These are phyloP conservation scores for Acanthosepion lycidas DNA, from an alignment of 2,888 invertebrate genomes.

Conservation along the genomic window DNA sequence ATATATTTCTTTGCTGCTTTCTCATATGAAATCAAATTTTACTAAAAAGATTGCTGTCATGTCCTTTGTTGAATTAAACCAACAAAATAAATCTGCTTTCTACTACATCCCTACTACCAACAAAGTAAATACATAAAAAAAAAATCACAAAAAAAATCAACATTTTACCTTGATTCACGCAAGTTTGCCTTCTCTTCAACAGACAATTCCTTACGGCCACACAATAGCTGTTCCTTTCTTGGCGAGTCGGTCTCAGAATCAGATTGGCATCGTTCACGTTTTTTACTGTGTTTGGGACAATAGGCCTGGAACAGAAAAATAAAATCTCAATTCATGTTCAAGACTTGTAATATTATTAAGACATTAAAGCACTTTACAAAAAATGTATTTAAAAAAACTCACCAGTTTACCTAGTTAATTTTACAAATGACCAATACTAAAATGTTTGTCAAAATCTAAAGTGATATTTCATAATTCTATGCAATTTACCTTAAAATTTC, in stretches of 20 bases:
- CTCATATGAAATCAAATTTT: no score
- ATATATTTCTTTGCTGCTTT: no score
- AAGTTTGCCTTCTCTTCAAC: slow-evolving; percentile 95
- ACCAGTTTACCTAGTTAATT: no score
- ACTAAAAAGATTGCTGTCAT: no score
- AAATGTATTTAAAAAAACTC: no score
- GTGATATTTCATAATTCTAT: no score
- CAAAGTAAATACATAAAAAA: neutral
- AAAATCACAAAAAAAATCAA: neutral
- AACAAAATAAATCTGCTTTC: neutral
- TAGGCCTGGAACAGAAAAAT: slow-evolving; percentile 82
- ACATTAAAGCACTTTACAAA: no score
- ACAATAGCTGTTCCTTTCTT: slow-evolving; percentile 79
- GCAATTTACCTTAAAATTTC: no score
- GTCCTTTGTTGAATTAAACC: no score
- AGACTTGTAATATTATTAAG: neutral
- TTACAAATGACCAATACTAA: no score
- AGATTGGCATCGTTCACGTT: slow-evolving; percentile 61
- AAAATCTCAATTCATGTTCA: neutral
- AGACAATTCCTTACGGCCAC: slow-evolving; percentile 82
- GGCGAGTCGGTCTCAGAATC: slow-evolving; percentile 79
- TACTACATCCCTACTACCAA: neutral
- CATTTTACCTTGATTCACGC: slow-evolving; percentile 83
- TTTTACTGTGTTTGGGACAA: slow-evolving; percentile 93
- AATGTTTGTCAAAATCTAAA: no score